Evolutionary conservation across 2,113 vertebrate species (phyloP).

Genomic region (Diphyllodes magnificus): DNA sequence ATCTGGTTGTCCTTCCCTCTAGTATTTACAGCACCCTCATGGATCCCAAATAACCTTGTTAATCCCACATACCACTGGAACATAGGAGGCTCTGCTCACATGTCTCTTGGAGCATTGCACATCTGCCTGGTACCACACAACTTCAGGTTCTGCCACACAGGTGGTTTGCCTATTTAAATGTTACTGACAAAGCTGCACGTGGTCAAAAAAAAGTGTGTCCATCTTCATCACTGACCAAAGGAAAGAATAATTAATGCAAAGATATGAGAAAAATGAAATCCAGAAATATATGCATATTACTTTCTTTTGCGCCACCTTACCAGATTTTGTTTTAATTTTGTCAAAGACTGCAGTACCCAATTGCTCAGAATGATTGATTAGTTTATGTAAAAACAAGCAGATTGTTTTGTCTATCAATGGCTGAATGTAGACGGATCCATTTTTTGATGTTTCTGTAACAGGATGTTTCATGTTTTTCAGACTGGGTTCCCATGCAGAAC

Average conservation of each 20-base stretch:
- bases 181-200: not conserved
- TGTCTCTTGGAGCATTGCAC: not conserved
- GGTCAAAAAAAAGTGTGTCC: not conserved
- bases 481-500: not conserved
- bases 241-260: not conserved
- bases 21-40: not conserved
- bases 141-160: not conserved
- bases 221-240: not conserved
- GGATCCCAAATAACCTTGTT: not conserved
- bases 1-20: not conserved
- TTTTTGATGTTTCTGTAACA: not conserved
- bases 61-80: not conserved
- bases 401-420: not conserved
- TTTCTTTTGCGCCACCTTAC: not conserved
- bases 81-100: not conserved
- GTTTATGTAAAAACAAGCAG: not conserved
- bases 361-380: not conserved
- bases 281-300: not conserved
- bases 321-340: not conserved
- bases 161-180: not conserved
- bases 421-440: not conserved
- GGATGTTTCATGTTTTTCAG: not conserved
- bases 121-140: not conserved
- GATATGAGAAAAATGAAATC: not conserved
- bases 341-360: not conserved